Conservation (phyloP, 1,140 invertebrate genomes). For the Tribolium madens region DNA sequence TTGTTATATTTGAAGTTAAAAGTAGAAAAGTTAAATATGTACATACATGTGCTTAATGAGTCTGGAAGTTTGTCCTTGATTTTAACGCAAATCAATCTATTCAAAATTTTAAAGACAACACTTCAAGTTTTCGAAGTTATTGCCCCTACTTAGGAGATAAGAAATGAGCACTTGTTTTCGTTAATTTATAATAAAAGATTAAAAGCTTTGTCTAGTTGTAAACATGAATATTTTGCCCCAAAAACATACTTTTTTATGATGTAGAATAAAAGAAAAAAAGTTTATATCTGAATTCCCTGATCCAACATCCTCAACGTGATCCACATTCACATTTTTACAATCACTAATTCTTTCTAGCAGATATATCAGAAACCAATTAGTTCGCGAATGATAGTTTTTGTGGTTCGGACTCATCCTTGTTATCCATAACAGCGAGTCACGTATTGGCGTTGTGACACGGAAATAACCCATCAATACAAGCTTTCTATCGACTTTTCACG, state of each 20-base stretch:
- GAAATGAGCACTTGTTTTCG: too few species aligned
- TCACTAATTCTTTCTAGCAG: neutral
- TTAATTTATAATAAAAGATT: too few species aligned
- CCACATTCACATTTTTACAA: neutral
- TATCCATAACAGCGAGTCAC: conserved; percentile 47
- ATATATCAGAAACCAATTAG: conserved; percentile 22
- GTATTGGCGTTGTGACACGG: conserved; percentile 52
- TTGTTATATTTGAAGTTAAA: neutral
- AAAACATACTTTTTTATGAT: neutral
- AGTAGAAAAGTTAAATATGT: conserved; percentile 9
- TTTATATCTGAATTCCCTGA: neutral
- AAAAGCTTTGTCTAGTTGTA: neutral
- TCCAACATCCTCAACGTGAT: neutral
- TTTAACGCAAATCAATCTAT: too few species aligned
- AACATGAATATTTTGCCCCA: neutral
- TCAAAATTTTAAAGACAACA: too few species aligned
- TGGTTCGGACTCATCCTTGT: conserved; percentile 31
- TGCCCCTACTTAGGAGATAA: too few species aligned
- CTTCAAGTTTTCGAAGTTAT: too few species aligned
- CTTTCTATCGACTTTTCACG: conserved; percentile 54
- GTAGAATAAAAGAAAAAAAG: neutral
- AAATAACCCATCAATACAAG: conserved; percentile 56
- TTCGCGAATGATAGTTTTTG: conserved; percentile 18
- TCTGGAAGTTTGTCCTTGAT: too few species aligned
- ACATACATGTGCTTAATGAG: too few species aligned